A percentile compares a stretch with the other conserved stretches of the same genome.
Evolutionary conservation across 2,888 invertebrate genomes (phyloP).

Genomic region (Leptothorax acervorum): DNA sequence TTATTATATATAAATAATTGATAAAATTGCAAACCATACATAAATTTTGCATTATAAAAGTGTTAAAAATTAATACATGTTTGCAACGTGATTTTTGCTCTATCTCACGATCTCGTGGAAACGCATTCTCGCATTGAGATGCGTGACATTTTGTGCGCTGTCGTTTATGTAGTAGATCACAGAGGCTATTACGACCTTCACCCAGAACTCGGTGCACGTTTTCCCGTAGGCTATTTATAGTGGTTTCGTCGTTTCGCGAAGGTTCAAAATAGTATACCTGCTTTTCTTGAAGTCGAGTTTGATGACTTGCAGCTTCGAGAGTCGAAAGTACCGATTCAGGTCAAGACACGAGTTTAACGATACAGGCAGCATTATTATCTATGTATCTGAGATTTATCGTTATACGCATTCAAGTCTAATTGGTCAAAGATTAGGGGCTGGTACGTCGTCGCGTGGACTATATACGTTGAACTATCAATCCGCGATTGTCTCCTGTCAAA

Average conservation of each 20-base stretch:
- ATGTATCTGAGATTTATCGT: neutral
- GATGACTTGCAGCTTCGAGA: conserved; percentile 14
- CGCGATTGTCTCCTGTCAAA: neutral
- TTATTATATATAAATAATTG: neutral
- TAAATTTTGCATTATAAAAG: neutral
- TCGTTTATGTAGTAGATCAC: neutral
- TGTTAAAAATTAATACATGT: neutral
- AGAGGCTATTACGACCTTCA: conserved; percentile 60
- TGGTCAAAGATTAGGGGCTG: conserved; percentile 34
- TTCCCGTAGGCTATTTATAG: conserved; percentile 62
- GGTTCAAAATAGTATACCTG: conserved; percentile 6
- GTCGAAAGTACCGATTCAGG: conserved; percentile 5
- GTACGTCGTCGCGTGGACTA: conserved; percentile 17
- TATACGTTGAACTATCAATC: conserved; percentile 17
- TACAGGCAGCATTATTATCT: conserved; percentile 10
- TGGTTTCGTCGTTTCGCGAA: conserved; percentile 17
- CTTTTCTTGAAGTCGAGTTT: conserved; percentile 19
- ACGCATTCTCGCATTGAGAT: neutral
- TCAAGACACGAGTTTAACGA: conserved; percentile 25
- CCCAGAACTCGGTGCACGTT: conserved; percentile 65
- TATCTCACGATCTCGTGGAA: neutral
- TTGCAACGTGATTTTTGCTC: neutral
- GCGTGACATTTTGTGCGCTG: neutral
- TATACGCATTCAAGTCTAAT: conserved; percentile 9
- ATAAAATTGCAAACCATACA: neutral